phyloP scores from a whole-genome alignment of 2,797 vertebrate species.

The Corythornis leucogaster region DNA sequence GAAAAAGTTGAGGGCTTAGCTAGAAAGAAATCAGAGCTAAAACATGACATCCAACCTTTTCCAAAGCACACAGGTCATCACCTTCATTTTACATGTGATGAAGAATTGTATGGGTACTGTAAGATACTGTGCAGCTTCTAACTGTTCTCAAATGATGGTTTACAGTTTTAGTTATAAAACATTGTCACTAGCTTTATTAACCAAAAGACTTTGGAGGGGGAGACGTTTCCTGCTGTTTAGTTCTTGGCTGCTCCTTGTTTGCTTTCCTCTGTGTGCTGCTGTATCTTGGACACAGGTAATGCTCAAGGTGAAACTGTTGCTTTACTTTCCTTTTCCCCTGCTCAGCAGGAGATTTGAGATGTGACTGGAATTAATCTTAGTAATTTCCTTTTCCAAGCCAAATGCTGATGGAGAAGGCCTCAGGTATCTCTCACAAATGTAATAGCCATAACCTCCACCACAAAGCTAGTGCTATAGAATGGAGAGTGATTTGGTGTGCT shows the following conservation, averaged over 20 bases:
- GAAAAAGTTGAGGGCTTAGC: not conserved
- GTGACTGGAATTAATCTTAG: not conserved
- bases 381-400: not conserved
- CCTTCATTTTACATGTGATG: not conserved
- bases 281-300: not conserved
- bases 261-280: not conserved
- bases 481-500: not conserved
- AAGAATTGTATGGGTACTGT: not conserved
- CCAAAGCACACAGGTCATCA: not conserved
- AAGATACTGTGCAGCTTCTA: not conserved
- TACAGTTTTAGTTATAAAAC: slow-evolving; percentile 34
- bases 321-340: not conserved
- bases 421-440: not conserved
- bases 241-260: not conserved
- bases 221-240: not conserved
- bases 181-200: not conserved
- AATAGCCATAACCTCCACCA: not conserved
- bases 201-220: not conserved
- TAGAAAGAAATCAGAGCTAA: not conserved
- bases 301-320: not conserved
- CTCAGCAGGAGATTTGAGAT: not conserved
- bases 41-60: not conserved
- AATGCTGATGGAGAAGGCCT: not conserved
- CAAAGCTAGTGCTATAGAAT: not conserved
- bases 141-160: not conserved